Evolutionary conservation across 2,797 vertebrate genomes (phyloP).

Genomic region (Ceryle rudis): DNA sequence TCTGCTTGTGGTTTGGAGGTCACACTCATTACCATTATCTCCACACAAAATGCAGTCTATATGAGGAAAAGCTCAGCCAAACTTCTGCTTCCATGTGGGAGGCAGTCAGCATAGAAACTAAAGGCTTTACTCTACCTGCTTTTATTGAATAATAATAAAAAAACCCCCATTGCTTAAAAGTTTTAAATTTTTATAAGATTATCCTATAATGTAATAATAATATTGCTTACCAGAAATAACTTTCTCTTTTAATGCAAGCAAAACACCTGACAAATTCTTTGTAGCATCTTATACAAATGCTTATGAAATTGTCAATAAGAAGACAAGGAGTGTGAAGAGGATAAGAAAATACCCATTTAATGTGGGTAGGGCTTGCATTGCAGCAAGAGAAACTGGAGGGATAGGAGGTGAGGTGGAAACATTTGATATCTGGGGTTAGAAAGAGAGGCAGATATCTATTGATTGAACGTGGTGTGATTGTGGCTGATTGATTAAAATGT

Average conservation of each 20-base stretch:
- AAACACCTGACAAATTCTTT: not conserved
- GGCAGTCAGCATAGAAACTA: not conserved
- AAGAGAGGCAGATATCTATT: not conserved
- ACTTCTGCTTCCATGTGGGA: not conserved
- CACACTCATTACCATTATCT: not conserved
- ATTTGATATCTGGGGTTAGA: not conserved
- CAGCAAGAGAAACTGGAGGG: not conserved
- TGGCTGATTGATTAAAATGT: not conserved
- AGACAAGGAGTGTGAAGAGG: not conserved
- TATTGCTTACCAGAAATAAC: not conserved
- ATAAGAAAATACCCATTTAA: not conserved
- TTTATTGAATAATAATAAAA: not conserved
- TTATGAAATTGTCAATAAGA: not conserved
- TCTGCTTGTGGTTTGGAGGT: not conserved
- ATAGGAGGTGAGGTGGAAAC: not conserved
- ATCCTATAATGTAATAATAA: not conserved
- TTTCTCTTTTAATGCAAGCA: not conserved
- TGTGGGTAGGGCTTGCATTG: not conserved
- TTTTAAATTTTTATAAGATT: not conserved
- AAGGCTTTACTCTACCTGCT: not conserved
- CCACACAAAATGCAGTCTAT: not conserved
- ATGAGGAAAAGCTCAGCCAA: not conserved
- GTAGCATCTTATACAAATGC: not conserved
- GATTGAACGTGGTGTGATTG: not conserved
- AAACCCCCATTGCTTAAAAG: not conserved